Base-by-base conservation (phyloP, 2,888 invertebrate genomes). In the Melieria picta region DNA sequence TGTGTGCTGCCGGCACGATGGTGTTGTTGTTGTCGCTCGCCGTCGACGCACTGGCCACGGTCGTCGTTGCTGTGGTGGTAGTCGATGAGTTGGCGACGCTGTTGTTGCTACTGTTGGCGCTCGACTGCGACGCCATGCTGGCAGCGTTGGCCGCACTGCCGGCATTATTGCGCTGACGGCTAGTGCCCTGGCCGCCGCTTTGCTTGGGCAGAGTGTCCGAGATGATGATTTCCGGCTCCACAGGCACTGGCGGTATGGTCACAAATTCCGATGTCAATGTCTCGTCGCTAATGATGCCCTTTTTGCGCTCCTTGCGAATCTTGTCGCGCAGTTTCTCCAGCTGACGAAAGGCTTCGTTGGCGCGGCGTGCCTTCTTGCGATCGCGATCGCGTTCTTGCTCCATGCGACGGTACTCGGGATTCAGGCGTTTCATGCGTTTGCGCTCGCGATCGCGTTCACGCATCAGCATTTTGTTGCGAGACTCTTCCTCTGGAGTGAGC, bases 371-470 rank as follows among this genome's bases (percentile, higher is more conserved):
- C 74, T 85, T 85, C 72, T 85, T 85, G 4, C 85, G 77, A 69
- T 85, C 85, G 65, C 85, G 83, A 79, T 85, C 85, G 0, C 85
- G 82, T 69, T 85, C 86, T 73, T 85, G 85, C 60, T 85, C 85
- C 76, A 84, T 77, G 1, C 82, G 78, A 0, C 85, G 77, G 63
- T 85, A 85, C 46, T 85, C 85, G 47, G 86, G 85, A 74, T 85
- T 85, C 77, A 83, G 78, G 47, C 85, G 81, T 74, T 85, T 85
- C 52, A 84, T 78, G n/a, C 85, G 84, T 73, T 85, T 85, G 4
- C 85, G 75, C 63, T 85, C 86, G 5, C 85, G 85, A 76, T 85
- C 85, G 42, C 83, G 77, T 78, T 85, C 86, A 7, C 85, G 82
- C 74, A 85, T 84, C 74, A 84, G 79, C 78, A 83, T 84, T 75